Evolutionary conservation across 2,113 vertebrate species (phyloP).

Genomic region (Corydoras sp.): DNA sequence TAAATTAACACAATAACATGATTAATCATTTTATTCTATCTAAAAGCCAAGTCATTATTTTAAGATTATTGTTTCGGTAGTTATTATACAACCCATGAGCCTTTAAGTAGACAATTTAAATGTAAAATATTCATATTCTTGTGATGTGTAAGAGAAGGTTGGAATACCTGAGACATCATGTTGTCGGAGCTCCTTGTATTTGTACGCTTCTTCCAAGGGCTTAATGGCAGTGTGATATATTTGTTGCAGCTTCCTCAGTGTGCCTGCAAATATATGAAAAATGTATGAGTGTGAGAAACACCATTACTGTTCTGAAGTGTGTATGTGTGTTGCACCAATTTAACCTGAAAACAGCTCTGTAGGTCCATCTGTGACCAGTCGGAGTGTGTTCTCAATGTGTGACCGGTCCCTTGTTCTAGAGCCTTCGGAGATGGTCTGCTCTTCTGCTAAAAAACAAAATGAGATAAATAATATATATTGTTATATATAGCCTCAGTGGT

Average conservation of each 20-base stretch:
- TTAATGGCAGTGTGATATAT: constrained; percentile 90
- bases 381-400: constrained; percentile 84
- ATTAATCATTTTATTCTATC: too few species aligned
- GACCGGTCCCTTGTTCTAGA: constrained; percentile 71
- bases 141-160: too few species aligned
- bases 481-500: not conserved
- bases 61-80: too few species aligned
- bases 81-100: too few species aligned
- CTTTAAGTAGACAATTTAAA: too few species aligned
- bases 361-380: constrained; percentile 71
- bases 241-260: constrained; percentile 81
- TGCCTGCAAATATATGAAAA: constrained; percentile 55
- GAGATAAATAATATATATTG: not conserved
- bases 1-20: too few species aligned
- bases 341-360: constrained; percentile 79
- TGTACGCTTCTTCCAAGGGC: constrained; percentile 88
- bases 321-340: constrained; percentile 1
- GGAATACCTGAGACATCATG: constrained; percentile 89
- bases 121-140: too few species aligned
- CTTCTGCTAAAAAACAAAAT: constrained; percentile 49
- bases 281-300: not conserved
- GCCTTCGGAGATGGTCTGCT: constrained; percentile 56
- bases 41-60: too few species aligned
- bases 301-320: not conserved
- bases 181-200: constrained; percentile 92